Conservation (phyloP, 2,797 vertebrate species). For the Poecilia wingei region DNA sequence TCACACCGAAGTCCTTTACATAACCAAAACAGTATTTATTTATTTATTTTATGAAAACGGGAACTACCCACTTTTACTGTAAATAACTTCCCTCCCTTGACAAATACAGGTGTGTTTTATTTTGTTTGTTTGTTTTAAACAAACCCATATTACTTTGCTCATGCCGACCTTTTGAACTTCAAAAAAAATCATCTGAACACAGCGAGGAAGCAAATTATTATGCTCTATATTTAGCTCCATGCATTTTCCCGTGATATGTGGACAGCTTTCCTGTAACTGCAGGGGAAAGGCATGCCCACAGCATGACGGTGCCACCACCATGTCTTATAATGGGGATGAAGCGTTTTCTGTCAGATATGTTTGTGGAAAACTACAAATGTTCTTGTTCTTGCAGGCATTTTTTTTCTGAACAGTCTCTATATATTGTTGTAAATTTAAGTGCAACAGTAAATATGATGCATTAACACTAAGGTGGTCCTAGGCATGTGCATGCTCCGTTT, state of each 20-base stretch:
- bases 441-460: not conserved
- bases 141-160: not conserved
- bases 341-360: not conserved
- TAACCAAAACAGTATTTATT: not conserved
- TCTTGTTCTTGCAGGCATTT: not conserved
- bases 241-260: not conserved
- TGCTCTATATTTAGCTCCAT: not conserved
- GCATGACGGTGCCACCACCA: not conserved
- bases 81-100: not conserved
- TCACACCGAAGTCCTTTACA: not conserved
- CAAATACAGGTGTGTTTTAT: not conserved
- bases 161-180: not conserved
- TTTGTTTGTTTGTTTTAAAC: not conserved
- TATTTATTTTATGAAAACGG: not conserved
- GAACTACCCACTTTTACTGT: not conserved
- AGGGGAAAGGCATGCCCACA: not conserved
- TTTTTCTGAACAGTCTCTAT: not conserved
- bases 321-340: not conserved
- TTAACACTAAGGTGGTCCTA: not conserved
- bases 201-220: not conserved
- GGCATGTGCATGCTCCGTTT: not conserved
- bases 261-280: not conserved
- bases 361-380: not conserved
- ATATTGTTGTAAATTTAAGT: not conserved
- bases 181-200: not conserved